A percentile compares a stretch with the other conserved stretches of the same genome.
These are phyloP conservation scores for Eupeodes luniger DNA, from an alignment of 2,888 invertebrate species.

Conservation along the genomic window DNA sequence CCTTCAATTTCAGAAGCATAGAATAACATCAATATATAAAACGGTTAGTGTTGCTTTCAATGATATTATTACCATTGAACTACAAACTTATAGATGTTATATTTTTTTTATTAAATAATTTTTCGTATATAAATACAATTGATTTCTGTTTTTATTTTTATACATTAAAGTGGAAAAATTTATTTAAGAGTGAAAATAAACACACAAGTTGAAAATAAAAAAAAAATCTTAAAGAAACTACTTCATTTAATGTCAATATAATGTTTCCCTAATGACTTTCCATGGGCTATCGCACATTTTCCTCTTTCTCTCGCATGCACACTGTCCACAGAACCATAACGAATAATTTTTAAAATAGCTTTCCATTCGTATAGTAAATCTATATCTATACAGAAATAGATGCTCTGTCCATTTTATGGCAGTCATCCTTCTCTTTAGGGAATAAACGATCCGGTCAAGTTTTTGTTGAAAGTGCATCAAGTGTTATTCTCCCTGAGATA, in stretches of 20 bases:
- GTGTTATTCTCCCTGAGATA: background rate
- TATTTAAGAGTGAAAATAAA: slow-evolving; percentile 7
- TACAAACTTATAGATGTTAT: slow-evolving; percentile 39
- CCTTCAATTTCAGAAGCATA: background rate
- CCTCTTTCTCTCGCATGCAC: slow-evolving; percentile 47
- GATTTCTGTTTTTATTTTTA: slow-evolving; percentile 3
- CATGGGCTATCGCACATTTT: slow-evolving; percentile 71
- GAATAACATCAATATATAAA: slow-evolving; percentile 47
- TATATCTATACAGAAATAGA: background rate
- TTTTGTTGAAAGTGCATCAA: slow-evolving; percentile 35
- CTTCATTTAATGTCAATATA: slow-evolving; percentile 81
- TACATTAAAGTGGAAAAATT: slow-evolving; percentile 18
- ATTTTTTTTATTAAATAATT: background rate
- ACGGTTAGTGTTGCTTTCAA: slow-evolving; percentile 60
- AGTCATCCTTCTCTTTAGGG: slow-evolving; percentile 19
- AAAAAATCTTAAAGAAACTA: slow-evolving; percentile 37
- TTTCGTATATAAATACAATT: background rate
- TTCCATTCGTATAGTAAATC: background rate
- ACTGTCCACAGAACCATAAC: slow-evolving; percentile 66
- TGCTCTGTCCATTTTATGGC: background rate
- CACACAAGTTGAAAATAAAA: background rate
- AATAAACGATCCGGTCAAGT: slow-evolving; percentile 70
- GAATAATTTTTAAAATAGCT: slow-evolving; percentile 26
- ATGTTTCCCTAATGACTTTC: slow-evolving; percentile 82
- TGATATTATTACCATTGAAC: slow-evolving; percentile 56